These are phyloP conservation scores for Argyresthia albistria DNA, from an alignment of 2,888 invertebrate genomes.

Conservation along the genomic window DNA sequence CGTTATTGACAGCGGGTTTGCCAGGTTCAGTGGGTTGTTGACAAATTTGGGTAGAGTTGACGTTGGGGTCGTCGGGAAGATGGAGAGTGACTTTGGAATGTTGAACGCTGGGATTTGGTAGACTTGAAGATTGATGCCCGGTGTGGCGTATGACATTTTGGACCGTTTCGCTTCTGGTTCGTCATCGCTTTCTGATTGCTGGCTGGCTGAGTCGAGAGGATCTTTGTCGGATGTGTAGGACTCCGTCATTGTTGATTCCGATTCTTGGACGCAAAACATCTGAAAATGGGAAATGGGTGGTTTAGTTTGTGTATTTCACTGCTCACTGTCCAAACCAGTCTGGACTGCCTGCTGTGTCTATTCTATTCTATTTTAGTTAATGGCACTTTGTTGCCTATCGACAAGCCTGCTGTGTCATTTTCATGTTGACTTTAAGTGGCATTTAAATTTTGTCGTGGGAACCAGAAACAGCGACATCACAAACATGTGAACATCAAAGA, in stretches of 20 bases:
- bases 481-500: no score
- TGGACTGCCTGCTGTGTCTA: no score
- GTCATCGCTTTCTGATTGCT: conserved; percentile 46
- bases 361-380: no score
- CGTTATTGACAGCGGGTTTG: conserved; percentile 44
- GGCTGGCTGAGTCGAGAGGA: conserved; percentile 19
- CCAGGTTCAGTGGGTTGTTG: conserved; percentile 54
- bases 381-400: no score
- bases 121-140: conserved; percentile 51
- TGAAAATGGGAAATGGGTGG: conserved; percentile 21
- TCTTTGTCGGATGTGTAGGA: conserved; percentile 33
- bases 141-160: conserved; percentile 31
- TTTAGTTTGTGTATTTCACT: neutral
- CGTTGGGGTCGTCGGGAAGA: conserved; percentile 34
- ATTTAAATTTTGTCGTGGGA: no score
- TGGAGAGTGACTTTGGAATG: conserved; percentile 42
- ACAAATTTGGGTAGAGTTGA: conserved; percentile 49
- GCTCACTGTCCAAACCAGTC: no score
- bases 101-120: conserved; percentile 57
- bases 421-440: no score
- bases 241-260: conserved; percentile 38
- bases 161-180: conserved; percentile 49
- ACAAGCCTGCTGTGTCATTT: no score
- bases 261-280: conserved; percentile 65
- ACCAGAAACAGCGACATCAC: no score